Evolutionary conservation across 2,113 vertebrate species (phyloP).

Genomic region (Steatornis caripensis): DNA sequence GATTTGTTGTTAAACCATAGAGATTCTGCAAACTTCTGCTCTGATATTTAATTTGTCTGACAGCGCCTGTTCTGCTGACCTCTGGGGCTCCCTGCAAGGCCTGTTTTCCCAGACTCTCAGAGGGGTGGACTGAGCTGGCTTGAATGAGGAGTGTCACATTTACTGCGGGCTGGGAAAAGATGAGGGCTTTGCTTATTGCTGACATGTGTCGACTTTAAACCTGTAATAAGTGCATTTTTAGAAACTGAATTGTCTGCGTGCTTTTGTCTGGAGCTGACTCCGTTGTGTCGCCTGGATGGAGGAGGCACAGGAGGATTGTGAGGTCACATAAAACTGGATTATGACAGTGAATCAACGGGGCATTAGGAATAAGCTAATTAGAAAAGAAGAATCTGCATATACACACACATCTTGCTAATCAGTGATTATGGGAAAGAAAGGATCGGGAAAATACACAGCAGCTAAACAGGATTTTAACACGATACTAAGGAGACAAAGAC

Average conservation of each 20-base stretch:
- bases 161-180: not conserved
- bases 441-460: not conserved
- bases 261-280: not conserved
- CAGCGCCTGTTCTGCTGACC: not conserved
- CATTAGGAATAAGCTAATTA: conserved; percentile 10
- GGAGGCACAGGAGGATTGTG: not conserved
- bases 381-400: not conserved
- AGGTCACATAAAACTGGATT: conserved; percentile 12
- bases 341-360: not conserved
- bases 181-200: not conserved
- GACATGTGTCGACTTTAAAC: conserved; percentile 10
- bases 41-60: not conserved
- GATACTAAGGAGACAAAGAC: not conserved
- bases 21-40: not conserved
- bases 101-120: conserved; percentile 7
- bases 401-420: not conserved
- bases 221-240: conserved; percentile 2
- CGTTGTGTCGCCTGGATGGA: rapidly evolving
- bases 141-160: not conserved
- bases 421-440: not conserved
- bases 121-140: not conserved
- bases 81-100: not conserved
- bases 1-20: not conserved
- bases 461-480: not conserved
- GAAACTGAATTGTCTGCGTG: not conserved